phyloP scores from a whole-genome alignment of 2,888 invertebrate species.

The Synergus laeviventris region DNA sequence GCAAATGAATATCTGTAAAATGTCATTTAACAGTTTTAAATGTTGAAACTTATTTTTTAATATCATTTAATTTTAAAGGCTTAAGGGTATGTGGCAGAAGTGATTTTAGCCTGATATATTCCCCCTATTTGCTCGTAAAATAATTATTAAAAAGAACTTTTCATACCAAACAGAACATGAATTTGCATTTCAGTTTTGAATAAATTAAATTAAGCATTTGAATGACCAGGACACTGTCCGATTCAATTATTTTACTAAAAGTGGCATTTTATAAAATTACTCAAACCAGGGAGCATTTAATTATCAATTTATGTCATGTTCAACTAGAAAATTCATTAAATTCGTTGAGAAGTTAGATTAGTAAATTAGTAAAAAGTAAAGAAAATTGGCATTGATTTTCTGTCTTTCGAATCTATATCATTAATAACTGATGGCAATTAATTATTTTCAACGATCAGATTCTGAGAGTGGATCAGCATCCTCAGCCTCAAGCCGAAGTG shows the following conservation, averaged over 20 bases:
- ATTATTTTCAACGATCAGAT: conserved; percentile 71
- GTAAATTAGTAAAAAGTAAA: too few relatives aligned
- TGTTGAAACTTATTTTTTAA: background rate
- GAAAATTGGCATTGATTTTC: background rate
- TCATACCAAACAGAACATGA: too few relatives aligned
- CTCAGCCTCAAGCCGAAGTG: conserved; percentile 74
- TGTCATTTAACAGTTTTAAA: background rate
- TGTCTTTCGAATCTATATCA: conserved; percentile 31
- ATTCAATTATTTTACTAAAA: background rate
- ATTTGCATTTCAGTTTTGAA: too few relatives aligned
- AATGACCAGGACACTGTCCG: too few relatives aligned
- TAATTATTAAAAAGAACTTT: too few relatives aligned
- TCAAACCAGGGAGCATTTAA: background rate
- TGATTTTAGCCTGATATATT: too few relatives aligned
- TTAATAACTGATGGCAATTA: conserved; percentile 3
- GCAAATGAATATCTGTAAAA: background rate
- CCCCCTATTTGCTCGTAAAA: too few relatives aligned
- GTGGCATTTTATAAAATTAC: background rate
- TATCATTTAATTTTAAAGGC: too few relatives aligned
- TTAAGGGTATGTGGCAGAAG: too few relatives aligned
- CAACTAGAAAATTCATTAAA: too few relatives aligned
- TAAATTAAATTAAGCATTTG: too few relatives aligned
- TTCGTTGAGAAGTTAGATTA: too few relatives aligned
- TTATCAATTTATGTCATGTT: background rate
- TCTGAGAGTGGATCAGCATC: conserved; percentile 77